phyloP scores from a whole-genome alignment of 2,113 vertebrate species.

The Erpornis zantholeuca region DNA sequence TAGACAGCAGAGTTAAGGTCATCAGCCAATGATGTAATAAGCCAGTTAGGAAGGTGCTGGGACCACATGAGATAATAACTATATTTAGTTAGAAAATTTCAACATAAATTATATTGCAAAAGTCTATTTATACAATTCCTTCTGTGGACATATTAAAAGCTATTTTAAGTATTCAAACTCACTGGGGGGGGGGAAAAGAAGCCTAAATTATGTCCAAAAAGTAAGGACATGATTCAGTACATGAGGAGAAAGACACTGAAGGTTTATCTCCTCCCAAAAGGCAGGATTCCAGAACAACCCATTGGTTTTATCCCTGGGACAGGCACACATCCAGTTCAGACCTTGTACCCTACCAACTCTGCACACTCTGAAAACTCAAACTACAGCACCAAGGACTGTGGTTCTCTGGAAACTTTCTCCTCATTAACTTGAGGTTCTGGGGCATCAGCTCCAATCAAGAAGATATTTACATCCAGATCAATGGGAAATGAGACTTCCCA shows the following conservation, averaged over 20 bases:
- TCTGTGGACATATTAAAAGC: neutral
- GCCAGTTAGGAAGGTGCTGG: neutral
- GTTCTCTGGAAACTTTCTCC: neutral
- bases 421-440: neutral
- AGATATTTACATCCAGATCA: slow-evolving; percentile 37
- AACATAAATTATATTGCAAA: neutral
- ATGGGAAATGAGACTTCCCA: neutral
- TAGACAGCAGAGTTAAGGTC: neutral
- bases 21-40: neutral
- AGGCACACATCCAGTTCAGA: neutral
- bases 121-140: neutral
- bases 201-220: neutral
- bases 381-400: neutral
- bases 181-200: no score
- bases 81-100: neutral
- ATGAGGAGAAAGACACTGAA: neutral
- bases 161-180: neutral
- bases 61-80: neutral
- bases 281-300: neutral
- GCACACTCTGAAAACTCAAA: neutral
- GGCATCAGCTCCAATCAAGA: neutral
- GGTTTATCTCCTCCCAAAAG: neutral
- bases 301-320: neutral
- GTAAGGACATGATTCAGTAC: neutral
- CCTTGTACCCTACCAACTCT: neutral